Conservation (phyloP, 2,113 vertebrate genomes). For the Mesembrinibis cayennensis region DNA sequence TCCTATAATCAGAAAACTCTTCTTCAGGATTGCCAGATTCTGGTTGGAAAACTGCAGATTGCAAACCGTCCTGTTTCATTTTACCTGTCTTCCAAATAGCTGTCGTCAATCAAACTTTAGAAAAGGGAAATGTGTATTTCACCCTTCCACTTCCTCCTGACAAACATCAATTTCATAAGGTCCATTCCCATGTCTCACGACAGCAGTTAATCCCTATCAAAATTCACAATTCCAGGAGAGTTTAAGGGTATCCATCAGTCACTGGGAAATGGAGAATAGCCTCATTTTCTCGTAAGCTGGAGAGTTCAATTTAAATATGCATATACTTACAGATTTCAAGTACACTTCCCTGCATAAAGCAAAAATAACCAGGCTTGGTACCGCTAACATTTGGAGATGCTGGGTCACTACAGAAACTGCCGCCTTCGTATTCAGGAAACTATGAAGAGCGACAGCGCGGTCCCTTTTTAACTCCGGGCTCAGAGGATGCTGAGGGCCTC, state of each 20-base stretch:
- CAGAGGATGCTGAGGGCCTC: not conserved
- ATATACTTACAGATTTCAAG: not conserved
- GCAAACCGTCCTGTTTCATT: not conserved
- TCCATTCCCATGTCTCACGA: not conserved
- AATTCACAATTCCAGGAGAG: not conserved
- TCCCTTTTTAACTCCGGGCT: not conserved
- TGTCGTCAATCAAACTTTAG: not conserved
- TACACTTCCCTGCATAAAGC: not conserved
- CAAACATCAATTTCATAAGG: not conserved
- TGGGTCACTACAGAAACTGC: not conserved
- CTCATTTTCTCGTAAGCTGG: not conserved
- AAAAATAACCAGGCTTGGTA: not conserved
- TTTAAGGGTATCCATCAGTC: not conserved
- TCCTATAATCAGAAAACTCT: not conserved
- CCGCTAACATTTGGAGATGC: not conserved
- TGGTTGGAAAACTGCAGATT: not conserved
- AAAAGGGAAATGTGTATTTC: not conserved
- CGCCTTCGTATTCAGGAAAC: not conserved
- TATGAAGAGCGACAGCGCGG: fast-evolving
- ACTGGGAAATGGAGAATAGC: not conserved
- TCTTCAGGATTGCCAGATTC: not conserved
- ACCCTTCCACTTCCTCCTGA: not conserved
- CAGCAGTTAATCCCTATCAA: not conserved
- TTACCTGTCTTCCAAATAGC: not conserved
- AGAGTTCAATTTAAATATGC: not conserved